Percentiles rank a stretch among this genome's conserved stretches.
Conservation (phyloP, 1,140 invertebrate species). For the Diploscapter pachys region DNA sequence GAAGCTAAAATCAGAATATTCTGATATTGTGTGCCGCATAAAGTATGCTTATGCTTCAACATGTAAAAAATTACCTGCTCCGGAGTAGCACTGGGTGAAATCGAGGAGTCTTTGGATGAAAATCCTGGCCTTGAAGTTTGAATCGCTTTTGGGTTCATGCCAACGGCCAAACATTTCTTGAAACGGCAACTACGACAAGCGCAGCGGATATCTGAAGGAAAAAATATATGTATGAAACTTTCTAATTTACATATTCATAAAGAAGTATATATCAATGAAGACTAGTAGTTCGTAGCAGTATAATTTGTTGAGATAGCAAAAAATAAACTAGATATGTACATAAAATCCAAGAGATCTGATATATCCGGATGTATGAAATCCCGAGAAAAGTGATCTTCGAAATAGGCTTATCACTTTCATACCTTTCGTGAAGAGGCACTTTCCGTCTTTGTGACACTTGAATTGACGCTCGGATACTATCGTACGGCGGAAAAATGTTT, state of each 20-base stretch:
- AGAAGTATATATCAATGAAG: not conserved
- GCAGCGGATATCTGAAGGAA: conserved; percentile 60
- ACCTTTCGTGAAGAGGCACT: conserved; percentile 67
- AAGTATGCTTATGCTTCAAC: too few species aligned
- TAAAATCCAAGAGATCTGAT: not conserved
- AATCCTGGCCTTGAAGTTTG: too few species aligned
- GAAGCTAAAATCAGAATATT: too few species aligned
- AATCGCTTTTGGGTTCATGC: conserved; percentile 68
- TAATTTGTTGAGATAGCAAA: conserved; percentile 71
- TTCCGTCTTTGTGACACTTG: conserved; percentile 88
- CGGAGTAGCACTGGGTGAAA: too few species aligned
- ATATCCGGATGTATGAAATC: not conserved
- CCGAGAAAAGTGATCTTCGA: not conserved
- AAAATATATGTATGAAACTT: not conserved
- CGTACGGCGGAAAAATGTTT: conserved; percentile 72
- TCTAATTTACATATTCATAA: not conserved
- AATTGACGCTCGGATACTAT: conserved; percentile 98
- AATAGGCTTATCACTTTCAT: conserved; percentile 6
- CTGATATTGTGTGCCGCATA: too few species aligned
- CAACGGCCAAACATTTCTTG: conserved; percentile 93
- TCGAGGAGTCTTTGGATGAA: too few species aligned
- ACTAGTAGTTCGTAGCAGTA: too few species aligned
- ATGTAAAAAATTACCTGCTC: too few species aligned
- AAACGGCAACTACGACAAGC: conserved; percentile 92
- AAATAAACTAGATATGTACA: conserved; percentile 58